A percentile compares a stretch with the other conserved stretches of the same genome.
Evolutionary conservation across 2,113 vertebrate genomes (phyloP).

Genomic region (Melospiza melodia): DNA sequence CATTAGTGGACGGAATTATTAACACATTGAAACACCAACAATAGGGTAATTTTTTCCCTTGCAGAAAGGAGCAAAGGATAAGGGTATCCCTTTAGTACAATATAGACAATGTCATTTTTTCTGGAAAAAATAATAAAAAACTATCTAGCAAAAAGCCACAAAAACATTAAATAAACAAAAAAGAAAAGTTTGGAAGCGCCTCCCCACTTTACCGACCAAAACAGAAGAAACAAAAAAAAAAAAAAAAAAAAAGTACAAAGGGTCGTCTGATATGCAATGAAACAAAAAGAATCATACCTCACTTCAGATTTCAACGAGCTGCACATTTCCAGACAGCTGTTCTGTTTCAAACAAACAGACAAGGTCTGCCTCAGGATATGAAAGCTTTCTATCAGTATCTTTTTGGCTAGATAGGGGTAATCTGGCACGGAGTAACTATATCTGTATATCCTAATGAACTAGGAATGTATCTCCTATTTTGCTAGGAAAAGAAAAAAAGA

Average conservation of each 20-base stretch:
- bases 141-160: neutral
- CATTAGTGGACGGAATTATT: neutral
- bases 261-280: neutral
- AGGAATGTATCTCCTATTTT: neutral
- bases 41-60: neutral
- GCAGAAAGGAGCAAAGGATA: neutral
- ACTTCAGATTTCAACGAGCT: neutral
- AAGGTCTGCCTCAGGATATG: neutral
- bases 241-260: neutral
- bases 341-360: conserved; percentile 28
- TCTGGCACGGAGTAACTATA: neutral
- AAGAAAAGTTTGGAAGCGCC: neutral
- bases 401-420: neutral
- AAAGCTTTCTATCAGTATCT: neutral
- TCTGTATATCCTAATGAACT: neutral
- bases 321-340: conserved; percentile 19
- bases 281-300: neutral
- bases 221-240: neutral
- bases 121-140: neutral
- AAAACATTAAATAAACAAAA: neutral
- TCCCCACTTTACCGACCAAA: neutral
- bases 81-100: neutral
- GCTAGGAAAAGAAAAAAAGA: accelerated
- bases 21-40: neutral
- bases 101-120: neutral